Conservation (phyloP, 2,797 vertebrate species). For the Dendrocincla fuliginosa region DNA sequence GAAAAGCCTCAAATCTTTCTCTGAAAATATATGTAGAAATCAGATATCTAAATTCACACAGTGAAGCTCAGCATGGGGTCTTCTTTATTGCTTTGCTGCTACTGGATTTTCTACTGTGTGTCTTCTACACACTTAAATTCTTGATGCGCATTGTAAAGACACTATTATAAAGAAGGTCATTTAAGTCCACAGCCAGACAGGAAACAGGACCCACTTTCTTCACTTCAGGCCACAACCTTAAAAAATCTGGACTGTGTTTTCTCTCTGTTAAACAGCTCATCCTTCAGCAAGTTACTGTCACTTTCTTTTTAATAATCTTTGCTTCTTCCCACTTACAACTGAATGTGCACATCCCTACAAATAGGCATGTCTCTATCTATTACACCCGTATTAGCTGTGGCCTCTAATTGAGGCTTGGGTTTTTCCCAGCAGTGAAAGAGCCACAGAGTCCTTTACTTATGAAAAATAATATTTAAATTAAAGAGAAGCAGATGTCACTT, state of each 20-base stretch:
- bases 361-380: background rate
- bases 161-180: background rate
- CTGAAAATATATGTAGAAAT: background rate
- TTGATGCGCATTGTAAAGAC: background rate
- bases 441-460: background rate
- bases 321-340: background rate
- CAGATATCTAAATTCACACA: background rate
- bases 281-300: background rate
- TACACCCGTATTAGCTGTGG: background rate
- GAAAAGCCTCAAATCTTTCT: background rate
- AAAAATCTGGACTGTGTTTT: background rate
- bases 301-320: background rate
- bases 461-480: background rate
- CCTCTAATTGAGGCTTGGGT: background rate
- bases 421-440: background rate
- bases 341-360: background rate
- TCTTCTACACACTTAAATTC: background rate
- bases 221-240: background rate
- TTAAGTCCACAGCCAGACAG: background rate
- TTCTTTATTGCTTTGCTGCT: background rate
- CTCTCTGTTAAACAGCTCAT: background rate
- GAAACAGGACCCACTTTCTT: background rate
- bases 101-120: background rate
- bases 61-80: background rate
- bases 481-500: background rate